A percentile compares a stretch with the other conserved stretches of the same genome.
Evolutionary conservation across 2,888 invertebrate species (phyloP).

Genomic region (Himalopsyche japonica): DNA sequence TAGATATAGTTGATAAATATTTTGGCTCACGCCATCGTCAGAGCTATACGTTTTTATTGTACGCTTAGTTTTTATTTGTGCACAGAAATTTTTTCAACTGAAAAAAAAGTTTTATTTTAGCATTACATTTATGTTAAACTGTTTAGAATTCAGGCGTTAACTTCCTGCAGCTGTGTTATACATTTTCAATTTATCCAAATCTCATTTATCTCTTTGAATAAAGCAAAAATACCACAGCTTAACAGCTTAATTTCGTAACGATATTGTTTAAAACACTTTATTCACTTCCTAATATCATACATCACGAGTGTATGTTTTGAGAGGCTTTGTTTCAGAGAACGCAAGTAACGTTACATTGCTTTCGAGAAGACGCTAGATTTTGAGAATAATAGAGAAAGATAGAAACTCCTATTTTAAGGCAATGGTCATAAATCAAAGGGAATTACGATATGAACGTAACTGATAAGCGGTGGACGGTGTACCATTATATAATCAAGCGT

Average conservation of each 20-base stretch:
- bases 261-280: not conserved
- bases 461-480: not conserved
- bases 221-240: not conserved
- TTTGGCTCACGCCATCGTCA: too few species aligned
- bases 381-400: not conserved
- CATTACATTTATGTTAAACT: too few species aligned
- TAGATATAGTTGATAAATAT: too few species aligned
- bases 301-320: not conserved
- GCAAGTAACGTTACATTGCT: not conserved
- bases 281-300: not conserved
- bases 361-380: not conserved
- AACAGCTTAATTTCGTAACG: not conserved
- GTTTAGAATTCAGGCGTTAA: too few species aligned
- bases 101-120: too few species aligned
- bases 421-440: constrained; percentile 2
- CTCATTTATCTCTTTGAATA: too few species aligned
- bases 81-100: too few species aligned
- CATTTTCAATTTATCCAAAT: too few species aligned
- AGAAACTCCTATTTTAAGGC: not conserved
- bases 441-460: not conserved
- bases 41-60: too few species aligned
- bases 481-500: not conserved
- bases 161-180: too few species aligned
- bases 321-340: not conserved
- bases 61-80: too few species aligned